Conservation (phyloP, 2,797 vertebrate genomes). For the Callimico goeldii region DNA sequence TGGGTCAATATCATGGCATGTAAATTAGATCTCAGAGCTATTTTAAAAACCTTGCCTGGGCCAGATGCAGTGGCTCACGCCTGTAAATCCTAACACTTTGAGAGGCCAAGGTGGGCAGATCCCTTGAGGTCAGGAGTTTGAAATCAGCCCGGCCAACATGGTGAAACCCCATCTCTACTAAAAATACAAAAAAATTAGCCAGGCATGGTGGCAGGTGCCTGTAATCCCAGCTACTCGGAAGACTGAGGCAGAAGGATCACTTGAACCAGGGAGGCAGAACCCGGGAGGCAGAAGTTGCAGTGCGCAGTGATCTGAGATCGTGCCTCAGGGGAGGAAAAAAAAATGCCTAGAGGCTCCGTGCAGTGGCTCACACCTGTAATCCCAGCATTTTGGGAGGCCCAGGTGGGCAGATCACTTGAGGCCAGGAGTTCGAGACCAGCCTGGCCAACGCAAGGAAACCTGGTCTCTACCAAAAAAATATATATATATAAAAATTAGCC, state of each 20-base stretch:
- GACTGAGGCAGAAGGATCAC: neutral
- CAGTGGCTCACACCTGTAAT: neutral
- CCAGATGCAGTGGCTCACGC: too few species aligned
- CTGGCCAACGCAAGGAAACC: neutral
- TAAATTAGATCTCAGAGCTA: conserved; percentile 3
- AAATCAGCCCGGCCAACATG: too few species aligned
- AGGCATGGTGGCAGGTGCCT: neutral
- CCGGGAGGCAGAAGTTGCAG: neutral
- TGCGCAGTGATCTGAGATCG: too few species aligned
- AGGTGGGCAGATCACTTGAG: neutral
- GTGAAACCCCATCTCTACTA: too few species aligned
- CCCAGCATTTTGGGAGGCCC: neutral
- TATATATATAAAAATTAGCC: too few species aligned
- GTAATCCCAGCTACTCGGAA: neutral
- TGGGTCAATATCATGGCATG: neutral
- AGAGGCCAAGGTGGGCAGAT: too few species aligned
- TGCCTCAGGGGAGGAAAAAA: too few species aligned
- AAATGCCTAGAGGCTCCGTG: too few species aligned
- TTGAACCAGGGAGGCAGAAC: neutral
- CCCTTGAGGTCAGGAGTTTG: too few species aligned
- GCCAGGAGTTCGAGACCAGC: neutral
- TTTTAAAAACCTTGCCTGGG: neutral
- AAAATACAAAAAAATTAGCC: too few species aligned
- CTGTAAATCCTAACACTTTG: too few species aligned
- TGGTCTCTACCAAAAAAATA: neutral